A percentile compares a stretch with the other conserved stretches of the same genome.
Conservation (phyloP, 2,113 vertebrate species). For the Protobothrops mucrosquamatus region DNA sequence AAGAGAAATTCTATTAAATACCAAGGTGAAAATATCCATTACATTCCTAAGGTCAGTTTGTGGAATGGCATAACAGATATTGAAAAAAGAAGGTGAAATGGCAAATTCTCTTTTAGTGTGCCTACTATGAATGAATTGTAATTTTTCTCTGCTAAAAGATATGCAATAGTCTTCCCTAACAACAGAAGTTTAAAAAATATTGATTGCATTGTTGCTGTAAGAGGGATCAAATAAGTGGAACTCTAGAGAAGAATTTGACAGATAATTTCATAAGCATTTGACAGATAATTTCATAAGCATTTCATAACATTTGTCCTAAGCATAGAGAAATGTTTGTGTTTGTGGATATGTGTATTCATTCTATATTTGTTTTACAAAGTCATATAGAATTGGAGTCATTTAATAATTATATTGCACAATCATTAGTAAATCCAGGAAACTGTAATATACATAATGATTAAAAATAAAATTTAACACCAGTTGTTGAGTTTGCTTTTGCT, state of each 20-base stretch:
- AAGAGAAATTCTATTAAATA: background rate
- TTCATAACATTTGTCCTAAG: background rate
- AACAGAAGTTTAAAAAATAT: background rate
- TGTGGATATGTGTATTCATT: background rate
- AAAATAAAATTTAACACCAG: background rate
- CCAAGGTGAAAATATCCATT: background rate
- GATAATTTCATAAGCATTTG: background rate
- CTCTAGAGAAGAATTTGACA: background rate
- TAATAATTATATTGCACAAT: background rate
- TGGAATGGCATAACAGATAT: constrained; percentile 5
- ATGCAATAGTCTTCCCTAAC: background rate
- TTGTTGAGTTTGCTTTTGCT: background rate
- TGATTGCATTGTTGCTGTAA: background rate
- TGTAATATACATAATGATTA: background rate
- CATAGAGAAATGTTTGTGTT: background rate
- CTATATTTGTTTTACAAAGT: background rate
- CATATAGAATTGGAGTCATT: background rate
- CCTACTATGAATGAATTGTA: background rate
- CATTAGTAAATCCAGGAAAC: background rate
- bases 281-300: background rate
- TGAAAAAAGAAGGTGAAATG: background rate
- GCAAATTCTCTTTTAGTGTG: background rate
- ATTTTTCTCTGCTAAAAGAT: background rate
- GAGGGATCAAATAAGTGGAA: background rate
- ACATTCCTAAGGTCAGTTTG: constrained; percentile 25